Evolutionary conservation across 1,140 invertebrate species (phyloP), one percentile per base, ranked within the genome.

Genomic region (Drosophila nigromelanica): DNA sequence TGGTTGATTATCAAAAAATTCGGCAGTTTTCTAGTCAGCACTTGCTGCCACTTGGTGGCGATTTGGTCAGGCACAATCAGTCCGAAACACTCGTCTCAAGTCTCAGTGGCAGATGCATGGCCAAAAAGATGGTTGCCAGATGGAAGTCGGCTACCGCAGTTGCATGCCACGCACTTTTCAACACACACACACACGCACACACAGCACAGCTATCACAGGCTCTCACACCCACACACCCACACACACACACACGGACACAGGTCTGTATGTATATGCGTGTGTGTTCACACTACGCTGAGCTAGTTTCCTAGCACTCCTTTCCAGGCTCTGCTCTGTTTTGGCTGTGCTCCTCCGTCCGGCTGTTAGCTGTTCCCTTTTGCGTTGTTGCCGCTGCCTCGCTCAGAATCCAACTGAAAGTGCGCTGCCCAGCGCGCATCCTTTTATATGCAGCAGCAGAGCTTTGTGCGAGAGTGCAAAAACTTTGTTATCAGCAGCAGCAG

Each of bases 381-480:
- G 78, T 71, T 73, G 76, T 60, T 74, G 70, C 56, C 69, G 73
- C 76, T 83, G 71, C 79, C 85, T 83, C 85, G 80, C 80, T 89
- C 85, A 77, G 85, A 89, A 83, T 89, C 83, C 83, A 89, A 83
- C 83, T 89, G 85, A 89, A 89, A 89, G 70, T 78, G 68, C 62
- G 73, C 73, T 66, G 75, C 48, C 74, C 77, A 72, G 70, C 77
- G 70, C 82, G 66, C 85, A 89, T 89, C 83, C 83, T 85, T 87
- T 89, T 89, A 86, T 89, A 87, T 76, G 51, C 69, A 50, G 24
- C 30, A 63, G 70, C 63, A 73, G 54, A 74, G 78, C 79, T 80
- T 77, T 47, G 24, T 42, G 56, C 48, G 67, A 71, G 69, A 70
- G 54, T 12, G 63, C 67, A 66, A 39, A 52, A 69, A 79, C 73